phyloP scores from a whole-genome alignment of 1,140 invertebrate genomes.

The Drosophila oshimai region DNA sequence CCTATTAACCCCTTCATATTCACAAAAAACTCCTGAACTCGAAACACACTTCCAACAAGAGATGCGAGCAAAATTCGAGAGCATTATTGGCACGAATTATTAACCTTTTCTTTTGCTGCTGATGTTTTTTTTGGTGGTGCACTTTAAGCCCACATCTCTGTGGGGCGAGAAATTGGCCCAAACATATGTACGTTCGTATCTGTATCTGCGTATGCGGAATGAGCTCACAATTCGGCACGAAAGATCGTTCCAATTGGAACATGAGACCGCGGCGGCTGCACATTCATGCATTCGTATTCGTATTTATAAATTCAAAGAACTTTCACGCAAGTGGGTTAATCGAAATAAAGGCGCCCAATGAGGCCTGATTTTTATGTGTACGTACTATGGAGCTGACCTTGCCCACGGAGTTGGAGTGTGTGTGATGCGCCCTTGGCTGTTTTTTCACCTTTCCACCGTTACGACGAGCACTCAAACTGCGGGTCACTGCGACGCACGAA shows the following conservation, averaged over 20 bases:
- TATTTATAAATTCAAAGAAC: conserved; percentile 35
- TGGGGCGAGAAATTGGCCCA: conserved; percentile 40
- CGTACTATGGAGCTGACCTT: conserved; percentile 31
- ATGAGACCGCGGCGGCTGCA: conserved; percentile 30
- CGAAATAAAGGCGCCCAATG: conserved; percentile 1
- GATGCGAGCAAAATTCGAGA: conserved; percentile 47
- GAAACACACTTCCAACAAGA: conserved; percentile 66
- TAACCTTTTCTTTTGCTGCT: conserved; percentile 44
- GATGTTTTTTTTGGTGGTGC: conserved; percentile 30
- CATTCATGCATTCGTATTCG: conserved; percentile 10
- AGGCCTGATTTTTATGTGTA: conserved; percentile 2
- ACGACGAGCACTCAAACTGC: conserved; percentile 1
- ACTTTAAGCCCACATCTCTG: conserved; percentile 52
- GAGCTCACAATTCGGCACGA: conserved; percentile 39
- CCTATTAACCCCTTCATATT: conserved; percentile 9
- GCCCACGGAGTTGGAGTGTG: conserved; percentile 19
- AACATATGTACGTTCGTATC: conserved; percentile 2
- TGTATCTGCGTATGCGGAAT: conserved; percentile 22
- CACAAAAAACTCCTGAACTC: conserved; percentile 46
- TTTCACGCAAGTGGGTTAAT: conserved; percentile 26
- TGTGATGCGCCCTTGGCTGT: conserved; percentile 10
- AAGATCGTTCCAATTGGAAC: conserved; percentile 44
- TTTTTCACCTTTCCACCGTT: conserved; percentile 12
- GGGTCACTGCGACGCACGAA: neutral
- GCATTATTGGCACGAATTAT: conserved; percentile 59